Base-by-base conservation (phyloP, 1,140 invertebrate genomes). In the Drosophila elegans region DNA sequence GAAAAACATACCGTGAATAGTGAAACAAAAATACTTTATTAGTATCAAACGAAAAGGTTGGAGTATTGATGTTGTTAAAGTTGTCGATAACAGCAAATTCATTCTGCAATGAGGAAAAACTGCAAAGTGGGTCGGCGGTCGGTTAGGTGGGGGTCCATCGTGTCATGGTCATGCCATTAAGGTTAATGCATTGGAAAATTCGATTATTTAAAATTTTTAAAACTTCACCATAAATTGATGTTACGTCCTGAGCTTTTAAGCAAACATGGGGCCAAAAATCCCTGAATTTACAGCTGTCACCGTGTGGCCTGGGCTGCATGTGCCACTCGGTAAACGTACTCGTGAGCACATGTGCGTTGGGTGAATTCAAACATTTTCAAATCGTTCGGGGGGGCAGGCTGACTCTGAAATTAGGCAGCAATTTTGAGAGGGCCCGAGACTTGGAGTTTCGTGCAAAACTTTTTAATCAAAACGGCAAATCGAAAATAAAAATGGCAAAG, bases 381-480 rank as follows among this genome's bases (percentile, higher is more conserved):
- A 53, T 25, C 16, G n/a, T 39, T 16, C 9, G 16, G 41, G 71
- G 29, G 44, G 25, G 45, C 45, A 59, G 25, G 32, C 41, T 27
- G 27, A n/a, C 57, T 41, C 21, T 60, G 52, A 78, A 84, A 64
- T 78, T 67, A 78, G 68, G 49, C 52, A 44, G 36, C 46, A n/a
- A 45, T 57, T 52, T 72, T 75, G 13, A 39, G 32, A 62, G 61
- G 38, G 42, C 38, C 72, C 56, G 48, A 60, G 32, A 39, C 48
- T 59, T 75, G 34, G 71, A 61, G 62, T 67, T 78, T 72, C 64
- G 66, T 61, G 64, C 25, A 3, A 80, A 88, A 88, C 62, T 83
- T 88, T 88, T 83, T 88, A 83, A 88, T 89, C 84, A 80, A 88
- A 89, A 80, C 63, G 60, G 72, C 66, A 83, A 77, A 80, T 68